Evolutionary conservation across 2,888 invertebrate genomes (phyloP), one percentile per base, ranked within the genome.

Genomic region (Priocnemis perturbator): DNA sequence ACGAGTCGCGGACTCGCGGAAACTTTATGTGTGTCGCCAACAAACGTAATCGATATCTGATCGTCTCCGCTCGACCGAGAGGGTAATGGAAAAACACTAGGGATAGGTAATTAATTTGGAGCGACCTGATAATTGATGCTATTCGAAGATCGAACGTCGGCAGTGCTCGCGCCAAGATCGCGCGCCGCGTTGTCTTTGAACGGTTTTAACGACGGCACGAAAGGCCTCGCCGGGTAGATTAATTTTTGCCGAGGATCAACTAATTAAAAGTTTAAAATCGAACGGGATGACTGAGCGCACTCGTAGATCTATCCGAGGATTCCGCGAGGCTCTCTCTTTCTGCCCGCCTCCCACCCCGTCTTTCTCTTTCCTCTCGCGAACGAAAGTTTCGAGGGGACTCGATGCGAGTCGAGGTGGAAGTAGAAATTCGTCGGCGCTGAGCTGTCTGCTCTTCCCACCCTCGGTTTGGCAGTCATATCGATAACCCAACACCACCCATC

Each of bases 391-490:
- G 60, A 64, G 52, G 45, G 64, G 60, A 59, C 50, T 56, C 47
- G 30, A 26, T 64, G 50, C 61, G 64, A 45, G n/a, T 3, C 20
- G 30, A n/a, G 30, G 57, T 52, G 55, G 60, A 70, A 69, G 66
- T 74, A 73, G 23, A 64, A 73, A 71, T 73, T 73, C 68, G 69
- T 61, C 63, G 69, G 56, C 21, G 59, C 66, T 64, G 60, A 45
- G 17, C 57, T 19, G 37, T 45, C 44, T 37, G 30, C 19, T 14
- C 37, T 19, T 52, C 47, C 26, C 60, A 23, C 50, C 45, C 50
- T 23, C 57, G 57, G 37, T 64, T 67, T 53, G 71, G 66, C 60
- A 81, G 73, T 79, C 79, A 81, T 83, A 81, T 81, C 81, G 81
- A 83, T 81, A 81, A 76, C 73, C 73, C 79, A 44, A n/a, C 63